phyloP scores from a whole-genome alignment of 2,797 vertebrate genomes.

The Muscicapa comitata region DNA sequence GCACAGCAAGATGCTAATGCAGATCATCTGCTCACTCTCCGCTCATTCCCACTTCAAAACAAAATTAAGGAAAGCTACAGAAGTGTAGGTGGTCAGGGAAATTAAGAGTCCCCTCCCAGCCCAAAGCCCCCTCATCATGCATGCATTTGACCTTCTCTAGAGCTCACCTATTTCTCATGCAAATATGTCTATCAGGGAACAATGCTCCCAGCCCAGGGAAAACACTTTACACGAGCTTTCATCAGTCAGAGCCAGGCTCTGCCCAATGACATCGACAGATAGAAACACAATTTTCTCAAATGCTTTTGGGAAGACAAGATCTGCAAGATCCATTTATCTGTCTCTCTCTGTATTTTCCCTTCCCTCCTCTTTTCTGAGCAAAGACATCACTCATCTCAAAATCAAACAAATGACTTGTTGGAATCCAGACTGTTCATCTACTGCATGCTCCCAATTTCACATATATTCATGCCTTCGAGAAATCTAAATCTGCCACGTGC shows the following conservation, averaged over 20 bases:
- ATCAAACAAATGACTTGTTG: not conserved
- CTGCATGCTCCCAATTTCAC: not conserved
- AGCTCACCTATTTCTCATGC: constrained; percentile 21
- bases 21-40: fast-evolving
- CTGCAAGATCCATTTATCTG: not conserved
- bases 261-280: fast-evolving
- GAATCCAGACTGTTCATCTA: not conserved
- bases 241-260: not conserved
- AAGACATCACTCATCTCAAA: not conserved
- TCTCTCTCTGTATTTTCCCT: not conserved
- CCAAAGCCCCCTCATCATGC: not conserved
- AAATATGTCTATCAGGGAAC: constrained; percentile 14
- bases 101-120: not conserved
- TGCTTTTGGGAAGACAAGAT: not conserved
- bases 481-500: constrained; percentile 23
- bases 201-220: not conserved
- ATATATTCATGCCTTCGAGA: not conserved
- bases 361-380: not conserved
- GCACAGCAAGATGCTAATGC: fast-evolving
- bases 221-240: not conserved
- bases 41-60: fast-evolving
- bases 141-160: not conserved
- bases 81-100: not conserved
- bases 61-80: not conserved
- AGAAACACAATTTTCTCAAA: not conserved